These are phyloP conservation scores for Lacanobia wlatinum DNA, from an alignment of 2,888 invertebrate genomes.

Conservation along the genomic window DNA sequence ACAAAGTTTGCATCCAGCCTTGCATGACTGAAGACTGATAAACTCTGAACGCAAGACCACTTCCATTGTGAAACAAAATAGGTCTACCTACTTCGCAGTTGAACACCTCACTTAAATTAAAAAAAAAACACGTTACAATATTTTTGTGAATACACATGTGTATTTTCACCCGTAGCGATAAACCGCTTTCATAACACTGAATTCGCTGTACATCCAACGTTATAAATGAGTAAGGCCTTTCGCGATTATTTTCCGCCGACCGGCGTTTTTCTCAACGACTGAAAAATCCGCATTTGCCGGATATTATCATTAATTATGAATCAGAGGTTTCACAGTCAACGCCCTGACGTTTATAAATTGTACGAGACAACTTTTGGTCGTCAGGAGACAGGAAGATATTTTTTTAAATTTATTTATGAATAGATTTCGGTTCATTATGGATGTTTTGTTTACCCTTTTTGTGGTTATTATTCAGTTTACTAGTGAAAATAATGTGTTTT, in stretches of 20 bases:
- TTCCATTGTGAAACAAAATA: neutral
- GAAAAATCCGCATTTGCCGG: constrained; percentile 86
- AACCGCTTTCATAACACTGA: constrained; percentile 65
- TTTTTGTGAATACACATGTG: neutral
- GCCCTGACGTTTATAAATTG: constrained; percentile 81
- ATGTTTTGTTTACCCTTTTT: constrained; percentile 34
- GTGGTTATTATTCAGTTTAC: constrained; percentile 4
- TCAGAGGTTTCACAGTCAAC: constrained; percentile 78
- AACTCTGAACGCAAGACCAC: neutral
- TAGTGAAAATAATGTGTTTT: neutral
- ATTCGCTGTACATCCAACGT: constrained; percentile 67
- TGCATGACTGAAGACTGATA: neutral
- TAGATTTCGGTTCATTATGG: constrained; percentile 43
- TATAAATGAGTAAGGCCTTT: constrained; percentile 84
- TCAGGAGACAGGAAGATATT: constrained; percentile 39
- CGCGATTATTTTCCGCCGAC: constrained; percentile 83
- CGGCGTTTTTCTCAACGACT: constrained; percentile 81
- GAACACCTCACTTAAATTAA: neutral
- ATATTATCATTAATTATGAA: constrained; percentile 91
- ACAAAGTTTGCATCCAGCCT: neutral
- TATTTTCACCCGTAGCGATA: constrained; percentile 33
- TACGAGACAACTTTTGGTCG: constrained; percentile 67
- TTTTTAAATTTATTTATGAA: constrained; percentile 62
- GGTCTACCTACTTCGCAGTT: neutral
- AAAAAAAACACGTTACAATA: constrained; percentile 6